Evolutionary conservation across 2,113 vertebrate species (phyloP).

Genomic region (Platichthys stellatus): DNA sequence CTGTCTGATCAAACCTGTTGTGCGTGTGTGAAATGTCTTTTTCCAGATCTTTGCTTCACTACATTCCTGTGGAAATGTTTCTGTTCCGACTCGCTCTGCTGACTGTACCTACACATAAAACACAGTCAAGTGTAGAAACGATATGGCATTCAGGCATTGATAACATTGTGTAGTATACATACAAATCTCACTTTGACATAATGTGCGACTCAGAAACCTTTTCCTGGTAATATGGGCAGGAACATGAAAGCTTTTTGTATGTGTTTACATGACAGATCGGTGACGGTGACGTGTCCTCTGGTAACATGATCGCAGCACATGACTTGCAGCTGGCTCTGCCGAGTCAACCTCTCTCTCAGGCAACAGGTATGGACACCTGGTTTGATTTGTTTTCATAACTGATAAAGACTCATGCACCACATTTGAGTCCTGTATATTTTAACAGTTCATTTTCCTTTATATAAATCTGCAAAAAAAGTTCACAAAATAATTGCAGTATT

Average conservation of each 20-base stretch:
- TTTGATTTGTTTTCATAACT: neutral
- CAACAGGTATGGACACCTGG: conserved; percentile 76
- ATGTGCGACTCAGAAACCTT: neutral
- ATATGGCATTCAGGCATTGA: neutral
- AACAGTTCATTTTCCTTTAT: too few relatives aligned
- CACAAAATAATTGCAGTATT: too few relatives aligned
- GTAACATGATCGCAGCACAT: conserved; percentile 80
- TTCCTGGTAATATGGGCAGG: neutral
- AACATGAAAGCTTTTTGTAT: neutral
- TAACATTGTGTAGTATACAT: neutral
- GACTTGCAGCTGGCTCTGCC: conserved; percentile 88
- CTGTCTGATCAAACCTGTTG: too few relatives aligned
- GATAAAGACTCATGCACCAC: neutral
- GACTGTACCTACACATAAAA: neutral
- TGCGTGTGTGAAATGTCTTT: conserved; percentile 1
- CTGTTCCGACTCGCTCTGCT: neutral
- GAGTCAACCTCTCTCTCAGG: conserved; percentile 88
- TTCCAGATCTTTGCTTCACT: neutral
- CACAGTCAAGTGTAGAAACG: neutral
- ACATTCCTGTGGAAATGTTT: conserved; percentile 6
- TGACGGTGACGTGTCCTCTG: conserved; percentile 87
- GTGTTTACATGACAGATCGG: conserved; percentile 85
- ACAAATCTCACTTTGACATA: neutral
- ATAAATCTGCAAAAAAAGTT: too few relatives aligned
- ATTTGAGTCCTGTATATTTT: neutral